Conservation (phyloP, 2,888 invertebrate species). For the Tenodera sinensis region DNA sequence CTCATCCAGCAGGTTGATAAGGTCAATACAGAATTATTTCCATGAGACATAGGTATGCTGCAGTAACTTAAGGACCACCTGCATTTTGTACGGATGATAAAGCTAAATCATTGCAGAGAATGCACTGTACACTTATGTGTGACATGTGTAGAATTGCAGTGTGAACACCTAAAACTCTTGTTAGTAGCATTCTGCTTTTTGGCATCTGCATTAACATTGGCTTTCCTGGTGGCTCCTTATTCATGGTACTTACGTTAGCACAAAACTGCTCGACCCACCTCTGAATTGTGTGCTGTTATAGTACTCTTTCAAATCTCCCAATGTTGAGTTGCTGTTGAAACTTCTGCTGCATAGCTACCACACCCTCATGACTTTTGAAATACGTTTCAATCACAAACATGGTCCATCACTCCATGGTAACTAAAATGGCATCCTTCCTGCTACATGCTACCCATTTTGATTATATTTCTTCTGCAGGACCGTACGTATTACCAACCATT, state of each 20-base stretch:
- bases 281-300: neutral
- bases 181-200: neutral
- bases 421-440: no score
- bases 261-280: neutral
- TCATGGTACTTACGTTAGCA: neutral
- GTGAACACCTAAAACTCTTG: neutral
- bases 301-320: neutral
- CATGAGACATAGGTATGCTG: neutral
- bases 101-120: neutral
- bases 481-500: neutral
- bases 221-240: neutral
- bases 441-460: no score
- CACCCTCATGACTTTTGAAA: neutral
- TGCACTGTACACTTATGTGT: no score
- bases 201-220: neutral
- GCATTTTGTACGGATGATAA: neutral
- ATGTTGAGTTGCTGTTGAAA: neutral
- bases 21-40: neutral
- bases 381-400: no score
- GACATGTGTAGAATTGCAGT: no score
- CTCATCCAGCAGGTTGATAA: neutral
- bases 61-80: neutral
- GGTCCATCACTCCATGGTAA: no score
- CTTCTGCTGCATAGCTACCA: neutral
- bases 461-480: neutral